These are phyloP conservation scores for Mormoops blainvillei DNA, from an alignment of 2,113 vertebrate species.

Conservation along the genomic window DNA sequence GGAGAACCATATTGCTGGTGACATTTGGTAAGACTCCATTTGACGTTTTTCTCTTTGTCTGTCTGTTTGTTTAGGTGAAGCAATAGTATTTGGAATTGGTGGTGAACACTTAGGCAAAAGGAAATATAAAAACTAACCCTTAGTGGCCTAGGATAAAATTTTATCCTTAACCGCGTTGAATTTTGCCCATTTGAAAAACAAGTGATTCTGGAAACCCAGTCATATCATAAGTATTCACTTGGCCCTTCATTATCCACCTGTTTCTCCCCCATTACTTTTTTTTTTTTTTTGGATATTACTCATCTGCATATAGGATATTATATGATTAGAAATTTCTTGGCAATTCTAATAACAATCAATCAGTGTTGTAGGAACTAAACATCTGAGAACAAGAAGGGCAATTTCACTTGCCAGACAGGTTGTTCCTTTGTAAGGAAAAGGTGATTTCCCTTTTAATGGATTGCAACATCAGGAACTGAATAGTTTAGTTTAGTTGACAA, in stretches of 20 bases:
- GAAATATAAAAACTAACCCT: background rate
- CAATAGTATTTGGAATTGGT: background rate
- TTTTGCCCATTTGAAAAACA: background rate
- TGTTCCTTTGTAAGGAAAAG: background rate
- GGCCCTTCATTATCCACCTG: background rate
- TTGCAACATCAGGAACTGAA: conserved; percentile 34
- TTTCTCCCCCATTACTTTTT: background rate
- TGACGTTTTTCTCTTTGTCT: background rate
- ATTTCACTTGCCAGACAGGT: background rate
- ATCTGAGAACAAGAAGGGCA: background rate
- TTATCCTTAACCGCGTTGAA: background rate
- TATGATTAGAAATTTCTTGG: background rate
- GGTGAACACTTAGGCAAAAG: background rate
- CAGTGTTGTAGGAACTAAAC: background rate
- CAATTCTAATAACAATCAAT: background rate
- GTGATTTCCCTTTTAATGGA: background rate
- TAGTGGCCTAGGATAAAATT: background rate
- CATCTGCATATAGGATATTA: background rate
- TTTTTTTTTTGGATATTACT: background rate
- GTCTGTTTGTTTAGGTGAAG: background rate
- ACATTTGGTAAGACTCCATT: background rate
- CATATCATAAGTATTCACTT: background rate
- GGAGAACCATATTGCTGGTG: background rate
- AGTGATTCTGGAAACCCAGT: background rate
- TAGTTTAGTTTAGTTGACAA: conserved; percentile 1